Conservation (phyloP, 2,113 vertebrate species). For the Protobothrops mucrosquamatus region DNA sequence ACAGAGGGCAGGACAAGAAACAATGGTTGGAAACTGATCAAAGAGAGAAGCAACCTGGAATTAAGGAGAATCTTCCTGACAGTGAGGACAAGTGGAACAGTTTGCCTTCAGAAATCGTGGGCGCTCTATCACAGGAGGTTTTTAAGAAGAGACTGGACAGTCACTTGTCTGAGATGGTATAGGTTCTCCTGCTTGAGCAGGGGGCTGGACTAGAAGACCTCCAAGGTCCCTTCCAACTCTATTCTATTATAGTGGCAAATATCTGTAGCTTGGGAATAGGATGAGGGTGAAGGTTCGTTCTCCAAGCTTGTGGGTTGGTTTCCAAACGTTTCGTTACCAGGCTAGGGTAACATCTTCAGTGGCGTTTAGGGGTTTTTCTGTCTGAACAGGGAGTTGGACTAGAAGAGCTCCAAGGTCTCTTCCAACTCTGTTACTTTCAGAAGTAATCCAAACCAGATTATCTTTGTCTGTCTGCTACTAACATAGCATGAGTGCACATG, state of each 20-base stretch:
- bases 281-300: no score
- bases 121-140: not conserved
- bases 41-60: not conserved
- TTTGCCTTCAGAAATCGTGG: not conserved
- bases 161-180: not conserved
- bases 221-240: no score
- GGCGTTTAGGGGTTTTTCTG: not conserved
- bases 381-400: not conserved
- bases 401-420: not conserved
- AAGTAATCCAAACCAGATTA: not conserved
- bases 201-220: no score
- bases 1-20: not conserved
- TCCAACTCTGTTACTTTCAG: not conserved
- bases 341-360: no score
- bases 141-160: not conserved
- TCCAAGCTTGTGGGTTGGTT: no score
- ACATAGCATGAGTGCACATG: not conserved
- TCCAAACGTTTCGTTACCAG: no score
- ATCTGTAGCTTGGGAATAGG: no score
- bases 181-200: not conserved
- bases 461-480: not conserved
- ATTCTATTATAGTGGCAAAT: no score
- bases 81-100: not conserved
- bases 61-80: not conserved
- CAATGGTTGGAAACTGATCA: not conserved